phyloP scores from a whole-genome alignment of 2,113 vertebrate genomes.

The Alectura lathami region DNA sequence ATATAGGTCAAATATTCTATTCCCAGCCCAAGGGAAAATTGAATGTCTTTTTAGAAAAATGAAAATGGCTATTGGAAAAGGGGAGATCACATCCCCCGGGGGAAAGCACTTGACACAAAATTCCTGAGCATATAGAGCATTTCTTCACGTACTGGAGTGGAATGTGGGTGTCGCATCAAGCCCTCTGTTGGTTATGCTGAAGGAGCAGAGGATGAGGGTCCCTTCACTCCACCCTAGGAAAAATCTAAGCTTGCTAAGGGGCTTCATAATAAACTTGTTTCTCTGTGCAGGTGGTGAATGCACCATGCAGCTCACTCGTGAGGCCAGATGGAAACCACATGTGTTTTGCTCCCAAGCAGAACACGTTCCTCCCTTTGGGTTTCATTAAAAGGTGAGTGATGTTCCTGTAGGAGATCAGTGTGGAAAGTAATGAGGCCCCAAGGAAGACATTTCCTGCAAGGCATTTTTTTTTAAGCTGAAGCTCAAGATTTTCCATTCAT shows the following conservation, averaged over 20 bases:
- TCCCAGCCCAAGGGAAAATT: rapidly evolving
- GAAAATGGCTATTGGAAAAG: background rate
- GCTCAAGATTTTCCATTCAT: background rate
- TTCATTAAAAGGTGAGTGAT: slow-evolving; percentile 21
- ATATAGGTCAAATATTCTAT: background rate
- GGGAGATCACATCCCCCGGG: background rate
- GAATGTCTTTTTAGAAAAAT: background rate
- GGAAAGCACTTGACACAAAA: background rate
- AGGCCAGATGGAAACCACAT: slow-evolving; percentile 7
- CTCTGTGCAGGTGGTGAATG: background rate
- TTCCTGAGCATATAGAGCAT: background rate
- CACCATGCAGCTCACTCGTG: background rate
- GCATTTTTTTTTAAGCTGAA: background rate
- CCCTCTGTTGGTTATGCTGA: background rate
- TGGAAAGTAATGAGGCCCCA: background rate
- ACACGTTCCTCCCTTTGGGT: background rate
- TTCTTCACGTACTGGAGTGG: background rate
- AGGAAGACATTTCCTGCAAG: background rate
- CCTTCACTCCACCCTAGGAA: background rate
- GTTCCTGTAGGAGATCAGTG: background rate
- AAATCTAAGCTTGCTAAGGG: background rate
- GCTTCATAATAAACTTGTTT: background rate
- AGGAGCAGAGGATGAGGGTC: background rate
- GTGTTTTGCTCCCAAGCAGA: slow-evolving; percentile 16
- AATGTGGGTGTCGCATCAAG: background rate